Conservation (phyloP, 2,797 vertebrate genomes). For the Manis javanica region DNA sequence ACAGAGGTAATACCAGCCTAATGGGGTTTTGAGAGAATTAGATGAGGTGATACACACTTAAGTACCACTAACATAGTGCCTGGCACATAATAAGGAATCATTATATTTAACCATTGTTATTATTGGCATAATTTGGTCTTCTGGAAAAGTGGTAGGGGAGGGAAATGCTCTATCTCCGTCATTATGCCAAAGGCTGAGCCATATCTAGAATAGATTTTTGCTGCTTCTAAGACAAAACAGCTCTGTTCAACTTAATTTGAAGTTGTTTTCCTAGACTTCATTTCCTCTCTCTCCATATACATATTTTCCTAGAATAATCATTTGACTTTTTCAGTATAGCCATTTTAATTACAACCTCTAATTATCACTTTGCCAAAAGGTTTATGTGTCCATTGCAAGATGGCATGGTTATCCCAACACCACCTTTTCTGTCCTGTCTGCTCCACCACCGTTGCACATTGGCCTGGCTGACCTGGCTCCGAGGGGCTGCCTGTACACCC, state of each 20-base stretch:
- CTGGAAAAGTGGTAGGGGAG: conserved; percentile 26
- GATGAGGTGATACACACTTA: neutral
- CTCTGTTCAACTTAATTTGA: conserved; percentile 50
- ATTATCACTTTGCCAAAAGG: conserved; percentile 37
- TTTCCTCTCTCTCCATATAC: neutral
- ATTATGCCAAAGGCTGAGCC: conserved; percentile 21
- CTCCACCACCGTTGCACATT: conserved; percentile 53
- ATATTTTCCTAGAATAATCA: conserved; percentile 38
- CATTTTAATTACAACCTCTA: neutral
- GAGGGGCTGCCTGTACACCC: conserved; percentile 75
- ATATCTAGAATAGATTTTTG: conserved; percentile 6
- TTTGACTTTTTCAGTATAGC: neutral
- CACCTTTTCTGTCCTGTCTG: conserved; percentile 70
- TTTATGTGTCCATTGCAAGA: conserved; percentile 10
- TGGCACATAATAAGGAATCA: neutral
- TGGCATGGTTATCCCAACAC: conserved; percentile 26
- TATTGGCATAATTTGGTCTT: conserved; percentile 50
- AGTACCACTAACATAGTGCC: neutral
- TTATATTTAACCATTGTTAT: neutral
- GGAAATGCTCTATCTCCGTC: neutral
- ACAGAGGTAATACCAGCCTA: neutral
- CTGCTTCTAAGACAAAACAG: neutral
- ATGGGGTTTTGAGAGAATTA: conserved; percentile 52
- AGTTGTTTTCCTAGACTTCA: conserved; percentile 36
- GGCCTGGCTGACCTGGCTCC: conserved; percentile 76